A percentile compares a stretch with the other conserved stretches of the same genome.
Conservation (phyloP, 2,797 vertebrate species). For the Moxostoma hubbsi region DNA sequence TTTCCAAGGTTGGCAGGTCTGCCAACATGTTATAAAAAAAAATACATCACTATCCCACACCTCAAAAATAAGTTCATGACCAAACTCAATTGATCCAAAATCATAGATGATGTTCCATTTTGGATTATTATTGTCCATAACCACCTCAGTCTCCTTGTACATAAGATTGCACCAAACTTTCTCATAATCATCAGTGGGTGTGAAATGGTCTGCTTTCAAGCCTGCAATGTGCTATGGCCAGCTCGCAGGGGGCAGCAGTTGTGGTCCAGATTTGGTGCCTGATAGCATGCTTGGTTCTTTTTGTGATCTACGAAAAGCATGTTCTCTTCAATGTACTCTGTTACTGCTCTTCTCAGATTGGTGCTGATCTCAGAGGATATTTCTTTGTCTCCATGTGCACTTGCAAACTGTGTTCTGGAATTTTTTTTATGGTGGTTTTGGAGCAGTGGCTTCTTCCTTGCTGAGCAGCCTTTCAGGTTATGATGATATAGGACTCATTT, state of each 20-base stretch:
- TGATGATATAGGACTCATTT: too few species aligned
- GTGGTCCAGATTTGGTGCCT: conserved; percentile 69
- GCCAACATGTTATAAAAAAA: conserved; percentile 80
- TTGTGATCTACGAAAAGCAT: conserved; percentile 73
- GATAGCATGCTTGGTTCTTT: conserved; percentile 66
- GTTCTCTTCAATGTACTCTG: conserved; percentile 79
- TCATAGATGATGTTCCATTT: conserved; percentile 73
- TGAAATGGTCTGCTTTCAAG: conserved; percentile 78
- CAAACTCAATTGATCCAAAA: conserved; percentile 78
- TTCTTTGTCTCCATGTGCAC: too few species aligned
- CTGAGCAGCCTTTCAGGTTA: too few species aligned
- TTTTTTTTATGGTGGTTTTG: too few species aligned
- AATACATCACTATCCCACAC: conserved; percentile 88
- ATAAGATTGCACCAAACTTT: conserved; percentile 79
- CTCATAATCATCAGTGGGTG: conserved; percentile 78
- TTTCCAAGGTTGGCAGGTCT: too few species aligned
- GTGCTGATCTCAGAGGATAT: conserved; percentile 67
- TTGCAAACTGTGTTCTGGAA: too few species aligned
- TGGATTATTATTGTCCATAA: conserved; percentile 80
- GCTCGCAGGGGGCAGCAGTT: conserved; percentile 84
- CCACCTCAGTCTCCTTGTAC: conserved; percentile 71
- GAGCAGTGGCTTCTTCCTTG: too few species aligned
- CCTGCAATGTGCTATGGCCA: conserved; percentile 71
- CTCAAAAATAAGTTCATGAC: conserved; percentile 78
- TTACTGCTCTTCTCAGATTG: conserved; percentile 74